Percentiles rank a stretch among this genome's conserved stretches.
These are phyloP conservation scores for Polypterus bichir DNA, from an alignment of 2,113 vertebrate species.

Conservation along the genomic window DNA sequence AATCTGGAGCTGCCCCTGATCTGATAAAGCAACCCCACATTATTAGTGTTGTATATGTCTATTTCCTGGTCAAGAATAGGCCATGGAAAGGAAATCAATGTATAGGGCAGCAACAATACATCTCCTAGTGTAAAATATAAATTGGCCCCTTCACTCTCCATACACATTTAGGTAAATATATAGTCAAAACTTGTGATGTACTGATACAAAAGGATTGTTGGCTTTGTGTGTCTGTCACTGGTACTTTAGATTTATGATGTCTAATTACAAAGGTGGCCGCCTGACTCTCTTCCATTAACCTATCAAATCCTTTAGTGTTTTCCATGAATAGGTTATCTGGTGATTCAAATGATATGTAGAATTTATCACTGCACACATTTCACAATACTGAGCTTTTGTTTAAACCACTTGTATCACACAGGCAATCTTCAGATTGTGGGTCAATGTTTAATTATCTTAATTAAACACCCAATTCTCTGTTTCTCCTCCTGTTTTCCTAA, in stretches of 20 bases:
- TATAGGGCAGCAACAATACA: constrained; percentile 45
- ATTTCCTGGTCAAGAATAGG: constrained; percentile 48
- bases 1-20: constrained; percentile 58
- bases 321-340: constrained; percentile 52
- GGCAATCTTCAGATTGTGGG: constrained; percentile 43
- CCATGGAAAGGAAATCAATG: constrained; percentile 61
- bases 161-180: constrained; percentile 76
- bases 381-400: constrained; percentile 33
- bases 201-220: constrained; percentile 51
- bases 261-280: constrained; percentile 58
- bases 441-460: constrained; percentile 52
- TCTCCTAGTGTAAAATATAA: constrained; percentile 62
- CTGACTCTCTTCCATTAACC: constrained; percentile 72
- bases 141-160: constrained; percentile 66
- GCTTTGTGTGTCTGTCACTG: constrained; percentile 68
- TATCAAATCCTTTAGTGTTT: constrained; percentile 55
- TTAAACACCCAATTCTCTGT: constrained; percentile 37
- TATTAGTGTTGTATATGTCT: constrained; percentile 42
- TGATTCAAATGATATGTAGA: constrained; percentile 39
- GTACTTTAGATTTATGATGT: constrained; percentile 77
- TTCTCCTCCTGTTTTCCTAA: constrained; percentile 13
- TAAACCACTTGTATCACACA: constrained; percentile 26
- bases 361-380: constrained; percentile 32
- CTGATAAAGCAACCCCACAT: constrained; percentile 59
- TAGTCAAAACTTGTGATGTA: constrained; percentile 51